Percentiles rank a stretch among this genome's conserved stretches.
phyloP scores from a whole-genome alignment of 2,797 vertebrate species.

The Austrolebias charrua region DNA sequence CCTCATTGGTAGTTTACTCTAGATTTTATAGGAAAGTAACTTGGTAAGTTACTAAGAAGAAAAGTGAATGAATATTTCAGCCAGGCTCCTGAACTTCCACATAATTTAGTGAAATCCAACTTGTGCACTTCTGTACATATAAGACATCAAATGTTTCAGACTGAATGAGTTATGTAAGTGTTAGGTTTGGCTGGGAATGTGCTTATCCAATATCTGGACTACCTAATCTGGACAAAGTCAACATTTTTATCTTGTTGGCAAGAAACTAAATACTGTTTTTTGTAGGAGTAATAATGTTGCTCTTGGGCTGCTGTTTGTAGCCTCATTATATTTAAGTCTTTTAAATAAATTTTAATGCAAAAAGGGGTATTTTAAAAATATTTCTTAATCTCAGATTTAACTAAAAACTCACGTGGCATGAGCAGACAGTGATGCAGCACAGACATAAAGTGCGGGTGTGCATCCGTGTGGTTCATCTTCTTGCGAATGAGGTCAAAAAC shows the following conservation, averaged over 20 bases:
- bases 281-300: conserved; percentile 10
- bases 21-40: conserved; percentile 3
- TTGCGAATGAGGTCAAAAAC: conserved; percentile 97
- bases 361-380: too few relatives aligned
- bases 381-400: neutral
- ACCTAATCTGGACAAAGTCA: conserved; percentile 53
- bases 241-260: conserved; percentile 58
- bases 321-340: conserved; percentile 7
- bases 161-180: conserved; percentile 14
- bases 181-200: conserved; percentile 40
- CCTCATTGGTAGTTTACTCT: neutral
- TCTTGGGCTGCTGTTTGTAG: neutral
- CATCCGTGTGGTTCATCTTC: conserved; percentile 95
- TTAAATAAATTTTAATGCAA: conserved; percentile 3
- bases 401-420: conserved; percentile 92
- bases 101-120: conserved; percentile 14
- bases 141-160: conserved; percentile 19
- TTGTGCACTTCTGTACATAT: neutral
- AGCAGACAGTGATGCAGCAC: conserved; percentile 98
- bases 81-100: neutral
- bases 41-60: conserved; percentile 8
- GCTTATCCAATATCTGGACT: conserved; percentile 37
- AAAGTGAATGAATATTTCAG: neutral
- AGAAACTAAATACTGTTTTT: conserved; percentile 29
- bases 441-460: conserved; percentile 98